Percentiles rank a stretch among this genome's conserved stretches.
These are phyloP conservation scores for Heliconius erato DNA, from an alignment of 2,888 invertebrate species.

Conservation along the genomic window DNA sequence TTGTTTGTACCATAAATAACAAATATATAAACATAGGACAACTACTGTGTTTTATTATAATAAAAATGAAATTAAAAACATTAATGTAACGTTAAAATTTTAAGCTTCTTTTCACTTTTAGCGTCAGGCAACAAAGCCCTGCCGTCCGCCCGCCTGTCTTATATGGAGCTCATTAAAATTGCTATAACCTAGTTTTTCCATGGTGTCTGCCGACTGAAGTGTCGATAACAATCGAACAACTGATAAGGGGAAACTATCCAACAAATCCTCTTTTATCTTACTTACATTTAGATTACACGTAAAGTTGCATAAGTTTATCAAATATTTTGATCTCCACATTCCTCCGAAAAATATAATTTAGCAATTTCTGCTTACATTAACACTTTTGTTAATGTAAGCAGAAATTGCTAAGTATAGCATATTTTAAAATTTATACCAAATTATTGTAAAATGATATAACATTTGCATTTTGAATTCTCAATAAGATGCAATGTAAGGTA, in stretches of 20 bases:
- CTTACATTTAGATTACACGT: background rate
- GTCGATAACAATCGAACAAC: conserved; percentile 12
- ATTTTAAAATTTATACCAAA: no score
- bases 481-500: no score
- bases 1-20: background rate
- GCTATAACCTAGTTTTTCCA: background rate
- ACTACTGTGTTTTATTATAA: background rate
- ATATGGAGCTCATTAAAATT: background rate
- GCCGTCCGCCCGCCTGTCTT: no score
- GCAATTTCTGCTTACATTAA: no score
- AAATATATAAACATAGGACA: background rate
- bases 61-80: background rate
- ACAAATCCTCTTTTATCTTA: background rate
- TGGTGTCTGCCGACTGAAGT: background rate
- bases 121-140: background rate
- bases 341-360: background rate
- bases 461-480: no score
- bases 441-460: no score
- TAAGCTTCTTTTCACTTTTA: background rate
- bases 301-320: background rate
- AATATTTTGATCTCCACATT: background rate
- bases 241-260: background rate
- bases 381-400: no score
- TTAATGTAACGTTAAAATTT: background rate
- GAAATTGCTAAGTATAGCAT: no score